Conservation (phyloP, 2,797 vertebrate genomes). For the Acridotheres tristis region DNA sequence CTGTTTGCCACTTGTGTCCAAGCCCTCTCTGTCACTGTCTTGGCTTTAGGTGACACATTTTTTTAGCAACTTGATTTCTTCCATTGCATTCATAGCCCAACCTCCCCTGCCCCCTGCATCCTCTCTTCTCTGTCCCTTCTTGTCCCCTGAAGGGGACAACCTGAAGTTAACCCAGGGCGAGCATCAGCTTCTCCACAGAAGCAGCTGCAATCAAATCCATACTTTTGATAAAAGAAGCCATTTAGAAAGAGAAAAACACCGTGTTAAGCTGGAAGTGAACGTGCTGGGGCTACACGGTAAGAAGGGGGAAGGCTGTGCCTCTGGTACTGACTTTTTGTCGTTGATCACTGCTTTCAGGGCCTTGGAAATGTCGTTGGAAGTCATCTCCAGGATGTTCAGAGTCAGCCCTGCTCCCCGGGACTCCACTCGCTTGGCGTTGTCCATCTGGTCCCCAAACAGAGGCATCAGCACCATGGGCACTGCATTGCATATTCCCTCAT, state of each 20-base stretch:
- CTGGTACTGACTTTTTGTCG: constrained; percentile 81
- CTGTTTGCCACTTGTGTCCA: neutral
- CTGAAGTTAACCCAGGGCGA: neutral
- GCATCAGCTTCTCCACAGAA: neutral
- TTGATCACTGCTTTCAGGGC: constrained; percentile 85
- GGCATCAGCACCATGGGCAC: constrained; percentile 93
- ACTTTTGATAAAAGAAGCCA: neutral
- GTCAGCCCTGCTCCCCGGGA: constrained; percentile 81
- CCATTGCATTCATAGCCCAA: too few species aligned
- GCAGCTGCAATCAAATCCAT: neutral
- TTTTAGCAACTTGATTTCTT: neutral
- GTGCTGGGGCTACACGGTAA: neutral
- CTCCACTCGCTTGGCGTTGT: constrained; percentile 84
- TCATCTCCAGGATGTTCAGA: constrained; percentile 82
- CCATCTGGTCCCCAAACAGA: constrained; percentile 85
- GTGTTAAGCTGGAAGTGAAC: neutral
- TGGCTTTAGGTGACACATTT: neutral
- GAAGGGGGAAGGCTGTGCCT: neutral
- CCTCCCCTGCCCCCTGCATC: neutral
- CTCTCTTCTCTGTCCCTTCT: neutral
- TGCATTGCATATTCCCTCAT: constrained; percentile 89
- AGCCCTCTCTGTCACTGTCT: neutral
- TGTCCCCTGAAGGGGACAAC: neutral
- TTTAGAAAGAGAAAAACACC: neutral
- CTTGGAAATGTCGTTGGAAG: constrained; percentile 75